phyloP scores from a whole-genome alignment of 2,888 invertebrate genomes.

The Polymixis flavicincta region DNA sequence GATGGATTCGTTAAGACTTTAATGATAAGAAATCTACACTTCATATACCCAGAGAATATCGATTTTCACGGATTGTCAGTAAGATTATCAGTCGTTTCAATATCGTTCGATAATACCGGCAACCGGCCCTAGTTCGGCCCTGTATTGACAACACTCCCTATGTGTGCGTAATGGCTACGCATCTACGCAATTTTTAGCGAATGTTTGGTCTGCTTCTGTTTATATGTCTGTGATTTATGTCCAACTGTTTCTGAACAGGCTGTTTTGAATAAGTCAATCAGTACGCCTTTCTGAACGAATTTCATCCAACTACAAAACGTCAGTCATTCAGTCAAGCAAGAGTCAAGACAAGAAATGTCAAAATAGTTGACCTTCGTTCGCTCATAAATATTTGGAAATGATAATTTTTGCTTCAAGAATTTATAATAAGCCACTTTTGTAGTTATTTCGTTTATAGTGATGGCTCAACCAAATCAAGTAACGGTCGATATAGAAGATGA shows the following conservation, averaged over 20 bases:
- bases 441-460: constrained; percentile 65
- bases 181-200: no score
- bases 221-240: no score
- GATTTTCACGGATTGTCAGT: no score
- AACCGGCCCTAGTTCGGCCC: no score
- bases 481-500: constrained; percentile 86
- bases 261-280: constrained; percentile 12
- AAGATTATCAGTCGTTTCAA: no score
- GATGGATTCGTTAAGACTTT: no score
- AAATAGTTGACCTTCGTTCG: constrained; percentile 66
- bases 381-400: constrained; percentile 69
- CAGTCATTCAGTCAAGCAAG: constrained; percentile 17
- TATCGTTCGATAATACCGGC: no score
- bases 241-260: constrained; percentile 37
- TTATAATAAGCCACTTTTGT: constrained; percentile 50
- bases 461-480: constrained; percentile 87
- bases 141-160: no score
- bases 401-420: constrained; percentile 53
- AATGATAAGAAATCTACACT: no score
- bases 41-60: no score
- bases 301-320: constrained; percentile 38
- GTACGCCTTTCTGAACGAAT: constrained; percentile 49
- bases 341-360: constrained; percentile 52
- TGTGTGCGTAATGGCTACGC: no score
- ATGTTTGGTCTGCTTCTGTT: no score